phyloP scores from a whole-genome alignment of 2,888 invertebrate species.

The Phymatocera aterrima region DNA sequence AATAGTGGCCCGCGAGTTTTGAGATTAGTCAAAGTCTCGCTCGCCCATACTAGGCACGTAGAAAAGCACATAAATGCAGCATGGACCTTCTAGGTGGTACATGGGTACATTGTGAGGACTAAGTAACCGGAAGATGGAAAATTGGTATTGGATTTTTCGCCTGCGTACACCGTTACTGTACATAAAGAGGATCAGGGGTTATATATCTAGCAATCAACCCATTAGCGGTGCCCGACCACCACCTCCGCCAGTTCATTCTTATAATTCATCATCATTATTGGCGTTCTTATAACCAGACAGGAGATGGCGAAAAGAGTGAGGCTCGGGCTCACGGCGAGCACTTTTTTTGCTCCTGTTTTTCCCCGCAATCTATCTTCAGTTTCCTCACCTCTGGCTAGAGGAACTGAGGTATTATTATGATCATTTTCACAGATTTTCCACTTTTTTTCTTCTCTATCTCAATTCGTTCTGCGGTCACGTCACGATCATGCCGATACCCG shows the following conservation, averaged over 20 bases:
- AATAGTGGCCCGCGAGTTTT: slow-evolving; percentile 10
- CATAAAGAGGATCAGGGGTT: slow-evolving; percentile 24
- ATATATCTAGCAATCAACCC: slow-evolving; percentile 16
- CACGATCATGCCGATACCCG: no score
- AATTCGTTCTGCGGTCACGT: background rate
- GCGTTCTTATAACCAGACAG: slow-evolving; percentile 31
- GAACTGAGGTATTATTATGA: background rate
- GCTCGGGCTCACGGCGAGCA: background rate
- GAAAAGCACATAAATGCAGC: background rate
- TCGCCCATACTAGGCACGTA: background rate
- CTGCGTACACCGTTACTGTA: background rate
- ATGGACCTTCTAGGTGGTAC: background rate
- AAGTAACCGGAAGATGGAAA: background rate
- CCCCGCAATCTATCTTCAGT: slow-evolving; percentile 1
- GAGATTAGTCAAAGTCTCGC: slow-evolving; percentile 24
- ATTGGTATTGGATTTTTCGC: slow-evolving; percentile 8
- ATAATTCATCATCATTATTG: slow-evolving; percentile 44
- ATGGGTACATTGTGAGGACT: background rate
- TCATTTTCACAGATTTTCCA: background rate
- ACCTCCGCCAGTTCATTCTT: slow-evolving; percentile 14
- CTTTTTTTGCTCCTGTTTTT: background rate
- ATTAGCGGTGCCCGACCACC: slow-evolving; percentile 23
- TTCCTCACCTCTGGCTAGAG: background rate
- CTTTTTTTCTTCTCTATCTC: background rate
- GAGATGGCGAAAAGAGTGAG: background rate